Evolutionary conservation across 2,113 vertebrate genomes (phyloP), one percentile per base, ranked within the genome.

Genomic region (Cephalophus harveyi): DNA sequence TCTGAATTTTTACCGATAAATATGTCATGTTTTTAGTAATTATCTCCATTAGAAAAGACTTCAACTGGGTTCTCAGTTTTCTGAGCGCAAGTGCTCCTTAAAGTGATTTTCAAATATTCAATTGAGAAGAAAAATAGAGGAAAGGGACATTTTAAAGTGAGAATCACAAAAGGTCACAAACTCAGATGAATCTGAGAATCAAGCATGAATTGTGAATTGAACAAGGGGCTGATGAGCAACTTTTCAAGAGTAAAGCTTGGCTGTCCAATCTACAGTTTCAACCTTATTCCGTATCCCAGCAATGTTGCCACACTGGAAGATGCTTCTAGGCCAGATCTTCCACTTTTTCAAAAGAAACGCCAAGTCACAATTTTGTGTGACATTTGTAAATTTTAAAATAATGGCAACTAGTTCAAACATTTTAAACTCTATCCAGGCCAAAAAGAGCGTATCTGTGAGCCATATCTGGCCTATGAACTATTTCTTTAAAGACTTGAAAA

Each of bases 371-470:
- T 92, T 92, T 91, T 79, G 62, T 86, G 50, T 79, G n/a, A 89
- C 6, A 21, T 52, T 25, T 87, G 52, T 52, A 78, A 87, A 46
- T 96, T 98, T 95, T 71, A 92, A 94, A 84, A 87, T 54, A 96
- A 84, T 67, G 46, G 3, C 33, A 76, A 57, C 17, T 16, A 54
- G 64, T 40, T 85, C 50, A 97, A 89, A 78, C 33, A 71, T 81
- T 93, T 87, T 95, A 28, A 96, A 36, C 21, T 76, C 55, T 88
- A 60, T 52, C 33, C 8, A 52, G 7, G 13, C 52, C 55, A 54
- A 59, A 97, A 82, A 54, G 40, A 95, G 82, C 6, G 12, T 76
- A 71, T 25, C 6, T 62, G 2, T 67, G 43, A 81, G 10, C 6
- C 60, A 86, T 15, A 62, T 62, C 50, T 89, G 79, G 60, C 46